phyloP scores from a whole-genome alignment of 2,797 vertebrate species.

The Huso huso region DNA sequence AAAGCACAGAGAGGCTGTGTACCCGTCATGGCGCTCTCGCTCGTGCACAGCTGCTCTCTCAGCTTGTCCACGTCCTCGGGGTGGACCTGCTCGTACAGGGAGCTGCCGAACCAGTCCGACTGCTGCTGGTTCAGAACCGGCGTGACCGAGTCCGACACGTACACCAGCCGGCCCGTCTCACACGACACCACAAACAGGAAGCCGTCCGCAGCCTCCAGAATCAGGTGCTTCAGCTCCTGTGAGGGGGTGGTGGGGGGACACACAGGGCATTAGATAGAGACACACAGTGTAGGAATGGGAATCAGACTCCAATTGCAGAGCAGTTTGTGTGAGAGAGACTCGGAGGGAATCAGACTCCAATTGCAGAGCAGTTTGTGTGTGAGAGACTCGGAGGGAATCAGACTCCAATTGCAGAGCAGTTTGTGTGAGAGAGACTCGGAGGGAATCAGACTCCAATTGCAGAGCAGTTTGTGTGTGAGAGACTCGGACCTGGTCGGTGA shows the following conservation, averaged over 20 bases:
- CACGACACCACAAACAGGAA: conserved; percentile 94
- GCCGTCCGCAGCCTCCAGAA: conserved; percentile 87
- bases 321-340: no score
- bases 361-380: no score
- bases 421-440: no score
- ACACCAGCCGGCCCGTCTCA: conserved; percentile 81
- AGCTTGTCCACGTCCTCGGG: conserved; percentile 91
- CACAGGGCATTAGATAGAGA: no score
- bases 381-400: no score
- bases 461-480: no score
- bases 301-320: no score
- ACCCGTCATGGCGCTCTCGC: conserved; percentile 82
- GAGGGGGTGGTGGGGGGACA: no score
- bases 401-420: no score
- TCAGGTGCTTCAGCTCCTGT: conserved; percentile 90
- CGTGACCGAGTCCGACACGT: conserved; percentile 85
- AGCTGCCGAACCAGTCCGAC: conserved; percentile 85
- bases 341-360: no score
- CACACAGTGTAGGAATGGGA: no score
- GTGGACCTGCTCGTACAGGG: conserved; percentile 87
- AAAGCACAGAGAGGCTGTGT: background rate
- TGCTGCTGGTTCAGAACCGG: conserved; percentile 87
- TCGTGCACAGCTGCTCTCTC: conserved; percentile 86
- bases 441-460: no score
- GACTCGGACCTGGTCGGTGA: conserved; percentile 26